A percentile compares a stretch with the other conserved stretches of the same genome.
phyloP scores from a whole-genome alignment of 2,113 vertebrate species.

The Phainopepla nitens region DNA sequence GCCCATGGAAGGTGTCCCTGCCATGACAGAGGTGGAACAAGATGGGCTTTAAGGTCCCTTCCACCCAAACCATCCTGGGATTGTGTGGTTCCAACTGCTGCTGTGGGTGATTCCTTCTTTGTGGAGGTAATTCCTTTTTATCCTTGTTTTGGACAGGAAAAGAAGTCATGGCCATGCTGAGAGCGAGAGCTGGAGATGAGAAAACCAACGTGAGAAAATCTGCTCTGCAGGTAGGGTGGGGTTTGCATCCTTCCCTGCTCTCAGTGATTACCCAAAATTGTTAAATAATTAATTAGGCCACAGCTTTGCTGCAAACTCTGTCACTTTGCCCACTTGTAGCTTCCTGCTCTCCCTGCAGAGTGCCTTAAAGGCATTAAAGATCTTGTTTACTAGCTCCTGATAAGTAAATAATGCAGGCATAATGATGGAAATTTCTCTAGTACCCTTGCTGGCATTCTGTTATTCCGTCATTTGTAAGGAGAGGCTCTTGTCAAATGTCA shows the following conservation, averaged over 20 bases:
- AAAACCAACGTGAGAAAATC: conserved; percentile 89
- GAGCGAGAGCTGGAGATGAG: conserved; percentile 75
- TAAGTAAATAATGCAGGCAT: conserved; percentile 6
- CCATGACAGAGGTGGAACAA: not conserved
- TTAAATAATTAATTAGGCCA: not conserved
- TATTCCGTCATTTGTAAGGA: conserved; percentile 26
- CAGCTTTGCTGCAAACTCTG: not conserved
- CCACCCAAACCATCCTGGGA: not conserved
- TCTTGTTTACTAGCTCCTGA: not conserved
- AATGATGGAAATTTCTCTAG: conserved; percentile 34
- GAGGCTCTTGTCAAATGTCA: conserved; percentile 61
- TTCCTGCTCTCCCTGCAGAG: not conserved
- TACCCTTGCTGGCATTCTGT: not conserved
- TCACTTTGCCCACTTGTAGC: not conserved
- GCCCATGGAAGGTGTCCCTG: not conserved
- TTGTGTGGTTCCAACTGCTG: not conserved
- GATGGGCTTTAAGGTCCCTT: not conserved
- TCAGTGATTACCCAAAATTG: not conserved
- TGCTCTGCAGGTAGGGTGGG: conserved; percentile 82
- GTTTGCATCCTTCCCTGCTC: not conserved
- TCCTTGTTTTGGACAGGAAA: conserved; percentile 65
- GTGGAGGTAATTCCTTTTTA: not conserved
- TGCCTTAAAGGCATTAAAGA: not conserved
- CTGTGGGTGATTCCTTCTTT: not conserved
- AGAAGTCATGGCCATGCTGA: conserved; percentile 78